phyloP scores from a whole-genome alignment of 2,113 vertebrate species.

The Brevimyrus niger region DNA sequence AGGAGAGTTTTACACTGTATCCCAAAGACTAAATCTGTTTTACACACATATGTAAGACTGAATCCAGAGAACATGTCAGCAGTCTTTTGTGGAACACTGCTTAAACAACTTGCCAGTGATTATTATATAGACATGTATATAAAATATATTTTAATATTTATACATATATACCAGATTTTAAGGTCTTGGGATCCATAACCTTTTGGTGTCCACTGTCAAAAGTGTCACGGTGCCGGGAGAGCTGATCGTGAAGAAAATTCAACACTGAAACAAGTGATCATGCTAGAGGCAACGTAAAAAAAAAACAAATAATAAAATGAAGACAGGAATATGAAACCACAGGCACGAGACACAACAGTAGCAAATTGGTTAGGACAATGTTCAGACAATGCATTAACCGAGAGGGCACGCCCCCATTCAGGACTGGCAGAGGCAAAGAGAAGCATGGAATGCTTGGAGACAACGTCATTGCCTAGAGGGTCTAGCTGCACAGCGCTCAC shows the following conservation, averaged over 20 bases:
- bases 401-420: conserved; percentile 30
- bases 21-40: conserved; percentile 11
- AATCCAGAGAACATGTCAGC: neutral
- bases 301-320: neutral
- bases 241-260: conserved; percentile 8
- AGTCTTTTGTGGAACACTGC: neutral
- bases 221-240: neutral
- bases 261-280: conserved; percentile 1
- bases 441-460: conserved; percentile 44
- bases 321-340: conserved; percentile 30
- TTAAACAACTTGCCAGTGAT: conserved; percentile 3
- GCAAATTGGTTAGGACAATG: conserved; percentile 29
- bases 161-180: conserved; percentile 6
- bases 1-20: neutral
- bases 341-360: conserved; percentile 41
- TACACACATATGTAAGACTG: neutral
- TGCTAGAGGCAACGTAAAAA: conserved; percentile 6
- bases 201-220: conserved; percentile 7
- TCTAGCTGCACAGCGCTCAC: neutral
- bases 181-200: neutral
- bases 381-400: conserved; percentile 23
- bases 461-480: conserved; percentile 17
- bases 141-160: conserved; percentile 4
- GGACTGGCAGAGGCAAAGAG: conserved; percentile 44
- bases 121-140: neutral